phyloP scores from a whole-genome alignment of 2,888 invertebrate genomes.

The Aporophyla nigra region DNA sequence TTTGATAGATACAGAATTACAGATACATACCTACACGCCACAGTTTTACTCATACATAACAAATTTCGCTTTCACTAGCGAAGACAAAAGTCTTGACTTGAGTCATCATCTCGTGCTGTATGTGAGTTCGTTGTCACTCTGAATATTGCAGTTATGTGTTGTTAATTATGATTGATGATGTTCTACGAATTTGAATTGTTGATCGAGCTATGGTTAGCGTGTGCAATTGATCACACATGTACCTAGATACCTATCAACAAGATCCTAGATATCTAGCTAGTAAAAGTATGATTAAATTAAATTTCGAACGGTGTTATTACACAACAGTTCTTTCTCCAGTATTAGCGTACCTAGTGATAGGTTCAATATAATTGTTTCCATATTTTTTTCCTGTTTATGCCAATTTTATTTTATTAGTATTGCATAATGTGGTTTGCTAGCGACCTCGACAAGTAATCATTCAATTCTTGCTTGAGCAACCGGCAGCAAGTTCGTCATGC shows the following conservation, averaged over 20 bases:
- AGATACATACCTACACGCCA: slow-evolving; percentile 55
- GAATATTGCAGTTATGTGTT: slow-evolving; percentile 37
- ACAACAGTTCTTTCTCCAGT: too few relatives aligned
- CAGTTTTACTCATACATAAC: slow-evolving; percentile 65
- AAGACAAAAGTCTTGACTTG: slow-evolving; percentile 60
- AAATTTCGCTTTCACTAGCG: slow-evolving; percentile 73
- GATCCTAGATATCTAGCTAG: background rate
- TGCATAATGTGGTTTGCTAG: too few relatives aligned
- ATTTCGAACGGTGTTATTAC: too few relatives aligned
- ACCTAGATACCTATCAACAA: background rate
- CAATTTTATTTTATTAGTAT: too few relatives aligned
- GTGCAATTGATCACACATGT: background rate
- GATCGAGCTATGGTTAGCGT: slow-evolving; percentile 22
- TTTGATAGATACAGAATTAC: slow-evolving; percentile 39
- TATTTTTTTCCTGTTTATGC: too few relatives aligned
- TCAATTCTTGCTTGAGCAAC: too few relatives aligned
- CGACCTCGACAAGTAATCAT: too few relatives aligned
- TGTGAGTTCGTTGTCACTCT: slow-evolving; percentile 38
- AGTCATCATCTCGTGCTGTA: slow-evolving; percentile 58
- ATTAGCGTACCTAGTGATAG: too few relatives aligned
- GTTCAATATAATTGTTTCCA: too few relatives aligned
- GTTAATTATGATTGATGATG: slow-evolving; percentile 34
- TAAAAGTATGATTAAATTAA: background rate
- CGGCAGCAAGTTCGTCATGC: too few relatives aligned
- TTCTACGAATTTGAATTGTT: slow-evolving; percentile 25